Base-by-base conservation (phyloP, 1,140 invertebrate genomes). In the Pogonomyrmex californicus region DNA sequence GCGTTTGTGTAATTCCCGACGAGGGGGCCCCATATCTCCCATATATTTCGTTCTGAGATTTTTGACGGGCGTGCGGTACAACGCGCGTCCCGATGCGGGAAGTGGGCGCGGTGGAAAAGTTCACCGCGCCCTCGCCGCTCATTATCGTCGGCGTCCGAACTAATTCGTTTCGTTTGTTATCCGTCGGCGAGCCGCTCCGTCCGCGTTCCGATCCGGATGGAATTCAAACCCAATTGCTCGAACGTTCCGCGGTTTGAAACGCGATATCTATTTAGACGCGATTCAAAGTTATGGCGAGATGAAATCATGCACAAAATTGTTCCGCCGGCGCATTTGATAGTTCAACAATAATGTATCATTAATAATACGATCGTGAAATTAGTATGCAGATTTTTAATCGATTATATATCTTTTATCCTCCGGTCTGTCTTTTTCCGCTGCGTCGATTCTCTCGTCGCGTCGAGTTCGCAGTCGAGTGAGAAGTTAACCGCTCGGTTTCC, bases 161-260 rank as follows among this genome's bases (percentile, higher is more conserved):
- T 75, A 75, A 83, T 83, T 75, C 41, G 17, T 75, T 83, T 75
- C 79, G 56, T 75, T 83, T 75, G 54, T 60, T 36, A 30, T 44
- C 58, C 44, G 62, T 54, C 54, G 58, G 30, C 54, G 73, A 63
- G 14, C 54, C 36, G 1, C 14, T 70, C 12, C 12, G 12, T 70
- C 62, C 10, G 33, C 30, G 56, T 36, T 77, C 14, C 44, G 14
- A 17, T 7, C 30, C 36, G n/a, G 14, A 38, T 30, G 33, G 12
- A n/a, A 38, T 65, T 2, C n/a, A n/a, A n/a, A n/a, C 41, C 36
- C 17, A n/a, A 58, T 36, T 78, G 30, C 58, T 65, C 33, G 41
- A 10, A 23, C 2, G 41, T 54, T 36, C 4, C 41, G 9, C 12
- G n/a, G 6, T 10, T 30, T 0, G 47, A 79, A 38, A 54, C 23